phyloP scores from a whole-genome alignment of 1,140 invertebrate species.

The Pseudachorutes palmiensis region DNA sequence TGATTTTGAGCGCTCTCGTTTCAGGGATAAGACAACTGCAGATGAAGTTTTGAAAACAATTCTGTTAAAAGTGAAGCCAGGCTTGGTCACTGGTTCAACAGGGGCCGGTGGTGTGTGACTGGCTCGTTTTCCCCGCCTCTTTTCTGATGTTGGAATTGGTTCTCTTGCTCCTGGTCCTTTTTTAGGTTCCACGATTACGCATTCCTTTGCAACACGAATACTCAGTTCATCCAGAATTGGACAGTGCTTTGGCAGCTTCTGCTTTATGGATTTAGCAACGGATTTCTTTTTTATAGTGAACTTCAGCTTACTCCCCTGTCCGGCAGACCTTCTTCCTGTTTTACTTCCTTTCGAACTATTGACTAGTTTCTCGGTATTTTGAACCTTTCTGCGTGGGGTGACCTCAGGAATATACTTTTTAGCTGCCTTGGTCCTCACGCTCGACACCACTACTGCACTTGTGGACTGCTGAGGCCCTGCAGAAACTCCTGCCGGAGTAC shows the following conservation, averaged over 20 bases:
- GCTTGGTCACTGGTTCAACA: not conserved
- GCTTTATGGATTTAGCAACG: too few relatives aligned
- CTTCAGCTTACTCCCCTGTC: not conserved
- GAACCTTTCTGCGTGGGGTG: not conserved
- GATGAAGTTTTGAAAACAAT: conserved; percentile 19
- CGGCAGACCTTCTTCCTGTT: not conserved
- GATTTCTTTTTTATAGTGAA: not conserved
- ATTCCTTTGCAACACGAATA: not conserved
- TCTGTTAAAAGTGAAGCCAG: conserved; percentile 16
- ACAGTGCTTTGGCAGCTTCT: not conserved
- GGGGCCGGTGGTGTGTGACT: not conserved
- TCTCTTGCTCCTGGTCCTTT: too few relatives aligned
- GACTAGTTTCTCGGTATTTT: not conserved
- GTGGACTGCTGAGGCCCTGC: too few relatives aligned
- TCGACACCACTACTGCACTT: not conserved
- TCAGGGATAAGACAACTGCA: not conserved
- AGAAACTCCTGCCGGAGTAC: not conserved
- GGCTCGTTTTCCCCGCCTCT: not conserved
- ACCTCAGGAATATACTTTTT: conserved; percentile 37
- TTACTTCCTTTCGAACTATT: not conserved
- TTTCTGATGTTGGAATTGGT: not conserved
- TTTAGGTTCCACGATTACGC: too few relatives aligned
- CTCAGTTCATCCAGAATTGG: not conserved
- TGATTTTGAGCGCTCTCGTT: too few relatives aligned
- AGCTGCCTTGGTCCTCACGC: conserved; percentile 31